Conservation (phyloP, 2,888 invertebrate genomes). For the Drosophila picticornis region DNA sequence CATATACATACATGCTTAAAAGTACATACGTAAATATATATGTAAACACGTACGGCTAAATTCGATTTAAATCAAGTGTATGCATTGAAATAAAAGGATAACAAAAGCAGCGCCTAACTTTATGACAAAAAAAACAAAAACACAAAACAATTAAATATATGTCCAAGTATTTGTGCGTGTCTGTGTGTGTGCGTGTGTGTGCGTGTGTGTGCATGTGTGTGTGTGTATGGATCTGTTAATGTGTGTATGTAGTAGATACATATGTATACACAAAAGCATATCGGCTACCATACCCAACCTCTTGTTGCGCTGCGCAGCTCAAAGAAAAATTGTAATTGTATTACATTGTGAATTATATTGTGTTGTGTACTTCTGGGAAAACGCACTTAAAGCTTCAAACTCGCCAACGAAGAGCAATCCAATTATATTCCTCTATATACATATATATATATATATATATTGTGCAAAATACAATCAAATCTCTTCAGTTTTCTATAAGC, state of each 20-base stretch:
- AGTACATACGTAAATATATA: conserved; percentile 8
- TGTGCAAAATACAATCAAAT: not conserved
- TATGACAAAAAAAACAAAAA: conserved; percentile 17
- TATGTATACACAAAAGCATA: conserved; percentile 35
- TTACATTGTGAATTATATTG: conserved; percentile 29
- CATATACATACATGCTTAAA: conserved; percentile 25
- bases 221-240: not conserved
- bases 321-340: conserved; percentile 40
- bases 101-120: conserved; percentile 7
- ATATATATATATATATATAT: too few relatives aligned
- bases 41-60: conserved; percentile 8
- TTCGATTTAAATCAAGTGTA: conserved; percentile 9
- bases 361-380: conserved; percentile 41
- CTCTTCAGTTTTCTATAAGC: not conserved
- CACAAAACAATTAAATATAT: conserved; percentile 17
- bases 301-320: conserved; percentile 61
- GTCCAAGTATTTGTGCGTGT: conserved; percentile 25
- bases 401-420: conserved; percentile 3
- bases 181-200: conserved; percentile 6
- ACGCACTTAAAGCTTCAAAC: conserved; percentile 36
- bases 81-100: conserved; percentile 9
- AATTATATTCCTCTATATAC: conserved; percentile 4
- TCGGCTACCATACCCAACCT: conserved; percentile 44
- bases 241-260: conserved; percentile 30
- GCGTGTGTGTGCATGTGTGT: conserved; percentile 3